phyloP scores from a whole-genome alignment of 1,140 invertebrate species.

The Subanguina moxae region DNA sequence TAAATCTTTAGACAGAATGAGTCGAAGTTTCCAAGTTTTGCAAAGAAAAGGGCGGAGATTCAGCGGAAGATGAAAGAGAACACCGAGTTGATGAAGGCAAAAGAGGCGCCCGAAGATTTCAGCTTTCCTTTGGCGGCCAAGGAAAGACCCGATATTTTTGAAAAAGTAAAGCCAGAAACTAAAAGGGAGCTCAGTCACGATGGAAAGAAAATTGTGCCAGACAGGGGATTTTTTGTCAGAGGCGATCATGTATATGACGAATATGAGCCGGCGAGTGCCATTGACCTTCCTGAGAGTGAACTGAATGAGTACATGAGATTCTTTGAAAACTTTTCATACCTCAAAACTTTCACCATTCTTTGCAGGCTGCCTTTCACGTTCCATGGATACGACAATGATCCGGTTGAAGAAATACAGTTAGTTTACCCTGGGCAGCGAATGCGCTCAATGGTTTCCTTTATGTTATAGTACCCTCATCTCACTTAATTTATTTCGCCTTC shows the following conservation, averaged over 20 bases:
- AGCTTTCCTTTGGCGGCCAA: neutral
- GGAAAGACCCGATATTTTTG: neutral
- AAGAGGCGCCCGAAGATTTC: neutral
- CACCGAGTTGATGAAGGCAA: neutral
- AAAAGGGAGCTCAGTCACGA: neutral
- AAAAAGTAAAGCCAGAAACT: neutral
- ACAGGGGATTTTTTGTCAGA: conserved; percentile 35
- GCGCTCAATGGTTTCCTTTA: neutral
- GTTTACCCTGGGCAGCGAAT: conserved; percentile 41
- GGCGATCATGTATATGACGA: conserved; percentile 37
- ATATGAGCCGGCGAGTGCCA: conserved; percentile 26
- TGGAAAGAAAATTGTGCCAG: conserved; percentile 6
- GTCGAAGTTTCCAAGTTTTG: neutral
- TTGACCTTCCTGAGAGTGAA: conserved; percentile 34
- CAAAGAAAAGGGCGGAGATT: neutral
- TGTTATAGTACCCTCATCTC: neutral
- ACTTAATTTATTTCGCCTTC: too few relatives aligned
- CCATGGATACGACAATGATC: conserved; percentile 21
- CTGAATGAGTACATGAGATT: conserved; percentile 35
- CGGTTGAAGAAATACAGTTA: conserved; percentile 51
- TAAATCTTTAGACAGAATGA: neutral
- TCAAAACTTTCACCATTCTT: conserved; percentile 1
- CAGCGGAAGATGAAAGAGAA: neutral
- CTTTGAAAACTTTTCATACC: neutral
- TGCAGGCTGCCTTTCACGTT: conserved; percentile 10